Percentiles rank a stretch among this genome's conserved stretches.
Conservation (phyloP, 2,113 vertebrate species). For the Oreochromis tanganicae region DNA sequence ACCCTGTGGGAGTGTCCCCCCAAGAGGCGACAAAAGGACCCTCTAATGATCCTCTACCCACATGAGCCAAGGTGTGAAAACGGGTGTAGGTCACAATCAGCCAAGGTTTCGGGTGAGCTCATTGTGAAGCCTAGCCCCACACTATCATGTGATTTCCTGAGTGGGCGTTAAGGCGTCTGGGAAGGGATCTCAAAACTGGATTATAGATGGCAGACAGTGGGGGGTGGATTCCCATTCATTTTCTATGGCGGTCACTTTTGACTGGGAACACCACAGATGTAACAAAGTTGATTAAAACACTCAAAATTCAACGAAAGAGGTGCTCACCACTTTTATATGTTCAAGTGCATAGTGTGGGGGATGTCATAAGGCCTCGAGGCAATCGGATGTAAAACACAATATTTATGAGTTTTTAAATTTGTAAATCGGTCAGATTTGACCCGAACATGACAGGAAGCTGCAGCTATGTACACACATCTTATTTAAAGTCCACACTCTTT, state of each 20-base stretch:
- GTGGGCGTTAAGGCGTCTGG: not conserved
- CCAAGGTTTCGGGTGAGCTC: rapidly evolving
- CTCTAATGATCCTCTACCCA: rapidly evolving
- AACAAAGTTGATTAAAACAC: not conserved
- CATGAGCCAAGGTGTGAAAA: not conserved
- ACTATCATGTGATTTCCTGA: not conserved
- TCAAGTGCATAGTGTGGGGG: rapidly evolving
- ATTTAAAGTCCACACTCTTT: not conserved
- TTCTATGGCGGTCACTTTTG: rapidly evolving
- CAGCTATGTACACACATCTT: rapidly evolving
- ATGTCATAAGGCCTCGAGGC: not conserved
- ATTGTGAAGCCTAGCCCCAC: not conserved
- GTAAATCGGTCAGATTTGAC: rapidly evolving
- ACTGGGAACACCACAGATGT: not conserved
- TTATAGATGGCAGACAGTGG: not conserved
- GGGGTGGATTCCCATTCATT: not conserved
- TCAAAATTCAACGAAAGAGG: rapidly evolving
- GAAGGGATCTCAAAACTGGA: not conserved
- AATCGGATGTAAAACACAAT: not conserved
- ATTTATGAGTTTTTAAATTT: not conserved
- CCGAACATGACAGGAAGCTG: rapidly evolving
- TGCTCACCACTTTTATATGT: not conserved
- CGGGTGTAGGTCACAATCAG: not conserved
- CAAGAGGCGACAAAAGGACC: not conserved
- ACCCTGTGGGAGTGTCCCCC: rapidly evolving